phyloP scores from a whole-genome alignment of 2,113 vertebrate species.

The Proterorhinus semilunaris region DNA sequence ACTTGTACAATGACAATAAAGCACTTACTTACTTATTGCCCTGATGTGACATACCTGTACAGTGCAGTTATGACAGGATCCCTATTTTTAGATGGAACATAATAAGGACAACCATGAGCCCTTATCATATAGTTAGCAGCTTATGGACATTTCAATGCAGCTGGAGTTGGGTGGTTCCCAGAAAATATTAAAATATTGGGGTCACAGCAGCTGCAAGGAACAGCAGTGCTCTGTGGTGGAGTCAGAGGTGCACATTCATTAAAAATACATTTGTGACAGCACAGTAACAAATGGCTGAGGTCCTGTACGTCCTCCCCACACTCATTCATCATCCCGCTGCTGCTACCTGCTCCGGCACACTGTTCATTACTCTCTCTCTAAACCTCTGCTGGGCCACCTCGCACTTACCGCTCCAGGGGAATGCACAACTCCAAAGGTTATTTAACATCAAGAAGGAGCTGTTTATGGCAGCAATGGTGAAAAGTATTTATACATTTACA shows the following conservation, averaged over 20 bases:
- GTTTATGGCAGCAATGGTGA: background rate
- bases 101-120: conserved; percentile 38
- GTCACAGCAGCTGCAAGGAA: conserved; percentile 58
- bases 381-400: conserved; percentile 18
- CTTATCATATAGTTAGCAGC: conserved; percentile 30
- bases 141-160: conserved; percentile 50
- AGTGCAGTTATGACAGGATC: background rate
- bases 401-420: background rate
- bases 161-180: conserved; percentile 39
- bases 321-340: conserved; percentile 69
- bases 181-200: conserved; percentile 48
- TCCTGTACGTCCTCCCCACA: conserved; percentile 53
- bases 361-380: conserved; percentile 58
- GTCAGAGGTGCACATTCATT: conserved; percentile 71
- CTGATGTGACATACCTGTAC: too few relatives aligned
- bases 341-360: conserved; percentile 35
- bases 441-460: conserved; percentile 21
- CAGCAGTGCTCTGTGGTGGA: conserved; percentile 49
- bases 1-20: too few relatives aligned
- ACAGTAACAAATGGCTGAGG: conserved; percentile 65
- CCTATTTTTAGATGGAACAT: conserved; percentile 27
- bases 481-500: background rate
- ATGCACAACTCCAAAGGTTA: conserved; percentile 30
- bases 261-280: conserved; percentile 75
- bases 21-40: too few relatives aligned